phyloP scores from a whole-genome alignment of 1,140 invertebrate genomes.

The Micrasema longulum region DNA sequence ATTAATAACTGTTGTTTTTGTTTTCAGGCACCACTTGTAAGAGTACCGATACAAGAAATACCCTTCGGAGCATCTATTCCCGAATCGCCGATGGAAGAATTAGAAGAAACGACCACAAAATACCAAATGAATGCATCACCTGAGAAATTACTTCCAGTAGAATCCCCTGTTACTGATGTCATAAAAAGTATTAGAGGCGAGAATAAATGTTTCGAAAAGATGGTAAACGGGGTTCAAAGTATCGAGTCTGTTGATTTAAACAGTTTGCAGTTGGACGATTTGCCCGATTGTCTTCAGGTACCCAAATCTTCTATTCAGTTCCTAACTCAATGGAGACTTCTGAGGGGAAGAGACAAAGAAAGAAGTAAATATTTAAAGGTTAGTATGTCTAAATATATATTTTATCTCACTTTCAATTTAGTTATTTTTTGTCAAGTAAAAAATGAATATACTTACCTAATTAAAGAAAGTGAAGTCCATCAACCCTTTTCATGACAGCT shows the following conservation, averaged over 20 bases:
- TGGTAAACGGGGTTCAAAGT: conserved; percentile 12
- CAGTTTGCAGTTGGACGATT: conserved; percentile 28
- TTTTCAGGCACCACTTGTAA: conserved; percentile 68
- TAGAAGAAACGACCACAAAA: neutral
- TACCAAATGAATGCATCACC: neutral
- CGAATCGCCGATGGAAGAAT: neutral
- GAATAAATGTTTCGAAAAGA: neutral
- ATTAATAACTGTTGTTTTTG: conserved; percentile 1
- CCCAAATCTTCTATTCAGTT: conserved; percentile 73
- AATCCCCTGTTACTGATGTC: neutral
- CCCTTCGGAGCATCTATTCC: conserved; percentile 57
- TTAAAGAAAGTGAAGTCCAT: too few relatives aligned
- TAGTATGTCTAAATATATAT: conserved; percentile 49
- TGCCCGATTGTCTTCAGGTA: conserved; percentile 37
- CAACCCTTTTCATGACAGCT: too few relatives aligned
- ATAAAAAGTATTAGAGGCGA: neutral
- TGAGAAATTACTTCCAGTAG: neutral
- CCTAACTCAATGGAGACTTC: conserved; percentile 67
- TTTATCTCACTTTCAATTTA: too few relatives aligned
- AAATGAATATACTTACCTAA: too few relatives aligned
- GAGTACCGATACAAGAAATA: conserved; percentile 69
- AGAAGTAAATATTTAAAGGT: conserved; percentile 63
- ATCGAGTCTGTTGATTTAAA: conserved; percentile 21
- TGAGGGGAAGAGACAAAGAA: conserved; percentile 57
- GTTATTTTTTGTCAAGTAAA: too few relatives aligned